A percentile compares a stretch with the other conserved stretches of the same genome.
These are phyloP conservation scores for Sylvietta virens DNA, from an alignment of 2,113 vertebrate genomes.

Conservation along the genomic window DNA sequence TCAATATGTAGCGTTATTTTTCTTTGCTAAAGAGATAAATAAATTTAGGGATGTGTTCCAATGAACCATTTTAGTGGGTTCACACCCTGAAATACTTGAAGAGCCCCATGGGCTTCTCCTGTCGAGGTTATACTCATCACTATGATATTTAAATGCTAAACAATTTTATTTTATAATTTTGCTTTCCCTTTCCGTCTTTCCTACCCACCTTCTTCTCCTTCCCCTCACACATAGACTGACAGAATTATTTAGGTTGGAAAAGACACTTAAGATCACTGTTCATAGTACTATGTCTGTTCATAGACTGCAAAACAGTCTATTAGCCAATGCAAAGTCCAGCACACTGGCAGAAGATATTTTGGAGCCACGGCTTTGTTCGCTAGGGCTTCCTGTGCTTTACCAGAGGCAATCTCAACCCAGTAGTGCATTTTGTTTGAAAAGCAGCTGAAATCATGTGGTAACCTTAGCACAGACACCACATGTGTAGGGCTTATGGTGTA, in stretches of 20 bases:
- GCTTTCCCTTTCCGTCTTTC: neutral
- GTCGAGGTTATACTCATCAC: neutral
- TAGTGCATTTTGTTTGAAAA: neutral
- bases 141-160: neutral
- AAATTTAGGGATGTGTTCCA: neutral
- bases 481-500: neutral
- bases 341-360: fast-evolving
- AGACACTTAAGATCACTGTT: neutral
- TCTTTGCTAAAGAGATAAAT: neutral
- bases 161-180: neutral
- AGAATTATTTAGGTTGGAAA: neutral
- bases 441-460: neutral
- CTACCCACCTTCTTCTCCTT: neutral
- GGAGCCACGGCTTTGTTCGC: neutral
- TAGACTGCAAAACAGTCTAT: neutral
- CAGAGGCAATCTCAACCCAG: neutral
- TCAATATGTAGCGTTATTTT: neutral
- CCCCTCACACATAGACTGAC: fast-evolving
- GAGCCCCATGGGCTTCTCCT: neutral
- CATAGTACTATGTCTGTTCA: neutral
- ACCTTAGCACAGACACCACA: neutral
- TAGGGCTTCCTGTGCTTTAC: neutral
- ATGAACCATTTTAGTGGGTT: neutral
- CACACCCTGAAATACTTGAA: neutral
- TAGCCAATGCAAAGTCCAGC: neutral